A percentile compares a stretch with the other conserved stretches of the same genome.
Conservation (phyloP, 2,113 vertebrate species). For the Gulo gulo region DNA sequence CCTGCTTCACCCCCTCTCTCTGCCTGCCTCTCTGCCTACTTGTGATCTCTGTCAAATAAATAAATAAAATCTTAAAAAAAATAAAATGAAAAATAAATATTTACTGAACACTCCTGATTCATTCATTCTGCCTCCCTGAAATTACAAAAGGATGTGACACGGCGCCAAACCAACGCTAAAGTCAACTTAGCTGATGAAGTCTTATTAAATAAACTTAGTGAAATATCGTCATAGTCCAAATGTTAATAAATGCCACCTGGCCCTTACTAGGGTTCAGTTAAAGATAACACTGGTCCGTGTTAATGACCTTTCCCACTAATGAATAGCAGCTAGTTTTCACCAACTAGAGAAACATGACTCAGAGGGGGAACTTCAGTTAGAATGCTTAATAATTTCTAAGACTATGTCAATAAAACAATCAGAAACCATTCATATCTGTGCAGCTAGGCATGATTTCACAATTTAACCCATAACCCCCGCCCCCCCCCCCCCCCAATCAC, state of each 20-base stretch:
- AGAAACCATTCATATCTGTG: background rate
- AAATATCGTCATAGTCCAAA: conserved; percentile 27
- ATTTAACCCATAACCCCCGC: background rate
- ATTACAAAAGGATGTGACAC: background rate
- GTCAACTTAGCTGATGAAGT: background rate
- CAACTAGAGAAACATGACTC: background rate
- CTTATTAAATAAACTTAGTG: background rate
- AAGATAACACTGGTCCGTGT: conserved; percentile 32
- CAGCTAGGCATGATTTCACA: background rate
- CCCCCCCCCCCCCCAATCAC: background rate
- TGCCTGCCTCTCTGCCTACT: too few relatives aligned
- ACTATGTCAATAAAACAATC: background rate
- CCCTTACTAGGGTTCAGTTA: background rate
- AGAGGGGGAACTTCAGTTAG: background rate
- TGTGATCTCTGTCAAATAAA: too few relatives aligned
- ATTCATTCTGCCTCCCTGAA: background rate
- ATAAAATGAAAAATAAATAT: background rate
- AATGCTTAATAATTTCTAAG: conserved; percentile 49
- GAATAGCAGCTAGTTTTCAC: background rate
- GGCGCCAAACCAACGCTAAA: background rate
- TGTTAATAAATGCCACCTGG: conserved; percentile 21
- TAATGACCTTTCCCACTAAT: conserved; percentile 21
- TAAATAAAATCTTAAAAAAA: too few relatives aligned
- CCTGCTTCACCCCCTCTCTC: too few relatives aligned
- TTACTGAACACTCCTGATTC: background rate